Percentiles rank a stretch among this genome's conserved stretches.
phyloP scores from a whole-genome alignment of 1,140 invertebrate genomes.

The Lepeophtheirus salmonis region DNA sequence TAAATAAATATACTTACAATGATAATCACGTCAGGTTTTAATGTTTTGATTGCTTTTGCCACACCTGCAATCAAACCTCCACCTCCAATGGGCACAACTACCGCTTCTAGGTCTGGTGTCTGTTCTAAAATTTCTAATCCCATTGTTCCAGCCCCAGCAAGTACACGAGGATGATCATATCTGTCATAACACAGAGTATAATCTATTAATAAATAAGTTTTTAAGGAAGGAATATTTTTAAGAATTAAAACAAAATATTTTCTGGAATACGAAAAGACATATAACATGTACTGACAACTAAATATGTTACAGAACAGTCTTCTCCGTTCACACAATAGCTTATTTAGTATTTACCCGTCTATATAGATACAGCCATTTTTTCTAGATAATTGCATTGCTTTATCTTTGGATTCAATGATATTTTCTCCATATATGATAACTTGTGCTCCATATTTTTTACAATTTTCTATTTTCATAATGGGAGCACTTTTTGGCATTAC shows the following conservation, averaged over 20 bases:
- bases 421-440: conserved; percentile 63
- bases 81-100: conserved; percentile 67
- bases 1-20: conserved; percentile 27
- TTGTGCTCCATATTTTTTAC: conserved; percentile 59
- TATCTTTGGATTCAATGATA: conserved; percentile 61
- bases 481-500: conserved; percentile 79
- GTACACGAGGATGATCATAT: conserved; percentile 78
- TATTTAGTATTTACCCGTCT: conserved; percentile 59
- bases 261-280: too few relatives aligned
- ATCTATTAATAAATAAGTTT: too few relatives aligned
- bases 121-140: conserved; percentile 77
- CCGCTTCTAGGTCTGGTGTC: conserved; percentile 48
- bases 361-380: conserved; percentile 55
- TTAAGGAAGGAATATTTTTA: too few relatives aligned
- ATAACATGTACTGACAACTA: too few relatives aligned
- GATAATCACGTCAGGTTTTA: conserved; percentile 49
- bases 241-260: too few relatives aligned
- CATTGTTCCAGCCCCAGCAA: conserved; percentile 80
- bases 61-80: conserved; percentile 72
- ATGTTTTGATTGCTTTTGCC: conserved; percentile 61
- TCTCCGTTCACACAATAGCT: too few relatives aligned
- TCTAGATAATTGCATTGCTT: conserved; percentile 50
- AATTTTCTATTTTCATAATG: conserved; percentile 80
- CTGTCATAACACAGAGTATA: too few relatives aligned
- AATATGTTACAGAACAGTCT: too few relatives aligned